A percentile compares a stretch with the other conserved stretches of the same genome.
phyloP scores from a whole-genome alignment of 2,113 vertebrate genomes.

The Orthonyx spaldingii region DNA sequence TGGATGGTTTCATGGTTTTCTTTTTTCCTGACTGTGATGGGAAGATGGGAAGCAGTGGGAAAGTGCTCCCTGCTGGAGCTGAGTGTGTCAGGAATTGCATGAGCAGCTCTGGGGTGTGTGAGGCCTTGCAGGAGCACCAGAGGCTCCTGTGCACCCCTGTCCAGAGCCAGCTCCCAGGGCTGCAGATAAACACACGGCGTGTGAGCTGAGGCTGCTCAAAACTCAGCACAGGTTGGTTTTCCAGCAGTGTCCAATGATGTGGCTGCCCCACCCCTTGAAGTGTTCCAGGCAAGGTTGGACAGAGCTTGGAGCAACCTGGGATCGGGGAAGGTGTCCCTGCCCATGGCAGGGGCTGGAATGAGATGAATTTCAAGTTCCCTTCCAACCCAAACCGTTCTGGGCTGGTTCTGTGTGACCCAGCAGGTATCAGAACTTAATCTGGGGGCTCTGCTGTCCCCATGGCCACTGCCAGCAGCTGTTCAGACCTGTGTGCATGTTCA shows the following conservation, averaged over 20 bases:
- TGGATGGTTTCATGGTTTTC: neutral
- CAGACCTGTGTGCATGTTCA: neutral
- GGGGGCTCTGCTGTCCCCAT: neutral
- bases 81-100: neutral
- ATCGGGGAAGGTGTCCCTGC: neutral
- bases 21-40: neutral
- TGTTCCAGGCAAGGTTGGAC: accelerated
- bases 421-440: neutral
- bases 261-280: neutral
- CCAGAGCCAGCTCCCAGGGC: neutral
- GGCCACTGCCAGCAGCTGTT: neutral
- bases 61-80: accelerated
- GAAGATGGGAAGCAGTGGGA: neutral
- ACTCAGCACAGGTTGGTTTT: neutral
- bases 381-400: neutral
- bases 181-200: accelerated
- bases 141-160: neutral
- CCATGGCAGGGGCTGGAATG: neutral
- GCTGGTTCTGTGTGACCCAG: neutral
- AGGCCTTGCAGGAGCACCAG: neutral
- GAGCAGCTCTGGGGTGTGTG: accelerated
- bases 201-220: neutral
- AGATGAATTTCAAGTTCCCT: neutral
- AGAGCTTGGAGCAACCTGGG: accelerated
- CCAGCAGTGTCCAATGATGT: neutral